These are phyloP conservation scores for Microcebus ravelobensis DNA, from an alignment of 2,113 vertebrate species.

Conservation along the genomic window DNA sequence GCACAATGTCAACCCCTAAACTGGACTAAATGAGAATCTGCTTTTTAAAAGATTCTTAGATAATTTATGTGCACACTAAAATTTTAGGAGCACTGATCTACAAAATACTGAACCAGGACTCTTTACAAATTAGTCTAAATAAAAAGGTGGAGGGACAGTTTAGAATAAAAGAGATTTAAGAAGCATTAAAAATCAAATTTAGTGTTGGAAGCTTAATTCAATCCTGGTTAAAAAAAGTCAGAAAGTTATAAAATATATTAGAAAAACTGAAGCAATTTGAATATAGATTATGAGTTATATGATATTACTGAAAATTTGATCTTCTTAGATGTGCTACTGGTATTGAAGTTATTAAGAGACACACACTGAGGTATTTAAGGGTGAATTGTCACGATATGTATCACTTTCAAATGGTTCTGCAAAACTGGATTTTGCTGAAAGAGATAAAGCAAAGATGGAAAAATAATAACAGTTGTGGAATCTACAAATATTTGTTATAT, in stretches of 20 bases:
- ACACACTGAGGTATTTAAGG: neutral
- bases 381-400: neutral
- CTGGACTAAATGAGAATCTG: neutral
- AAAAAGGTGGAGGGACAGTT: neutral
- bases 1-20: neutral
- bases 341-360: neutral
- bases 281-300: neutral
- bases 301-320: neutral
- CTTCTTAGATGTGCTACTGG: neutral
- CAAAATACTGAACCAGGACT: neutral
- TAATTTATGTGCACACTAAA: neutral
- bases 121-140: neutral
- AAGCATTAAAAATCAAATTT: neutral
- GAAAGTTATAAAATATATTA: neutral
- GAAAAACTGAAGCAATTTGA: neutral
- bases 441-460: neutral
- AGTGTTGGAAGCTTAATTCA: neutral
- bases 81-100: neutral
- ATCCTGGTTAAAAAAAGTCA: neutral
- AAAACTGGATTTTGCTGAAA: neutral
- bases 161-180: neutral
- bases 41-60: neutral
- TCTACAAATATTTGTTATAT: neutral
- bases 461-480: neutral
- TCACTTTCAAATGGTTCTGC: neutral